A percentile compares a stretch with the other conserved stretches of the same genome.
Conservation (phyloP, 2,888 invertebrate species). For the Macrophya alboannulata region DNA sequence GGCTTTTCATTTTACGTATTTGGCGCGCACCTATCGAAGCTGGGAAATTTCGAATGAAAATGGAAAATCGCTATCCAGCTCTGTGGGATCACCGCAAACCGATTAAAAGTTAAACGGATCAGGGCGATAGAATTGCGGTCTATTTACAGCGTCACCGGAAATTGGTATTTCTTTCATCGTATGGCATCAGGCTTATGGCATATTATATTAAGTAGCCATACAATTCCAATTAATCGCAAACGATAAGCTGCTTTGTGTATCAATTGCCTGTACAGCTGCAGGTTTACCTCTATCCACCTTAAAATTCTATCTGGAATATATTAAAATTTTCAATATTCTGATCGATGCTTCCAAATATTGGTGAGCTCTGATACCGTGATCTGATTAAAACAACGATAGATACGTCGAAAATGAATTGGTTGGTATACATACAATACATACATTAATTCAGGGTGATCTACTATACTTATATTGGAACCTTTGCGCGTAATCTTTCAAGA, state of each 20-base stretch:
- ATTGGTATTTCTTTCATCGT: slow-evolving; percentile 52
- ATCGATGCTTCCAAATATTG: neutral
- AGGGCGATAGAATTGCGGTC: slow-evolving; percentile 41
- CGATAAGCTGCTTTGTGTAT: slow-evolving; percentile 48
- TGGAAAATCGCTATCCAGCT: slow-evolving; percentile 10
- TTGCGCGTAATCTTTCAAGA: neutral
- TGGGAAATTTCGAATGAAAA: slow-evolving; percentile 34
- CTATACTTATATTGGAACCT: neutral
- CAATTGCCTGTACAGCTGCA: slow-evolving; percentile 8
- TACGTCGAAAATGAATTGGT: neutral
- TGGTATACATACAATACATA: neutral
- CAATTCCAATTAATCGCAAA: slow-evolving; percentile 40
- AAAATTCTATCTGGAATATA: slow-evolving; percentile 10
- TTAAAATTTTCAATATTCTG: slow-evolving; percentile 34
- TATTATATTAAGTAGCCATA: slow-evolving; percentile 48
- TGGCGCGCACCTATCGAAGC: slow-evolving; percentile 19
- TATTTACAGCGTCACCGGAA: slow-evolving; percentile 44
- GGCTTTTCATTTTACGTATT: slow-evolving; percentile 50
- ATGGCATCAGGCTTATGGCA: slow-evolving; percentile 37
- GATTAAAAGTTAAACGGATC: slow-evolving; percentile 58
- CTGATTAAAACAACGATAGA: neutral
- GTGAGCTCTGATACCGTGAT: neutral
- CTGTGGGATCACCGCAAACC: slow-evolving; percentile 55
- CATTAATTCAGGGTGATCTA: neutral
- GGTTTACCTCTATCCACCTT: neutral